Evolutionary conservation across 1,140 invertebrate genomes (phyloP).

Genomic region (Nebria ingens): DNA sequence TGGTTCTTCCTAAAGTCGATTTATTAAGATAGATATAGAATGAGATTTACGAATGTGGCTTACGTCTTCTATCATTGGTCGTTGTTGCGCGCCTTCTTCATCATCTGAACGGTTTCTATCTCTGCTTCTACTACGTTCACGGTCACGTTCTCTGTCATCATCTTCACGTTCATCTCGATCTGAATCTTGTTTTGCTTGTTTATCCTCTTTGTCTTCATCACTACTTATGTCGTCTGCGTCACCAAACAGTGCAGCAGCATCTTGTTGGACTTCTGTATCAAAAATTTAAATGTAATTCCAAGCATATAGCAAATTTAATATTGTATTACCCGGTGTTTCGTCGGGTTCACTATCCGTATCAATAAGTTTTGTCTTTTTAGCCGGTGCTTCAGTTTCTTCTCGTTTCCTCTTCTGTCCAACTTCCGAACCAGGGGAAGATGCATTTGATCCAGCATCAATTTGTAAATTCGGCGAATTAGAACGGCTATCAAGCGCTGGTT

Average conservation of each 20-base stretch:
- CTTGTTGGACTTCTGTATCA: slow-evolving; percentile 31
- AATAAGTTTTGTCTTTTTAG: slow-evolving; percentile 35
- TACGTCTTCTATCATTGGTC: slow-evolving; percentile 20
- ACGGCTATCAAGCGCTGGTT: slow-evolving; percentile 30
- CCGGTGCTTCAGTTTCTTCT: slow-evolving; percentile 33
- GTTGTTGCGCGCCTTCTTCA: slow-evolving; percentile 34
- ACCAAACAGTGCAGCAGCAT: slow-evolving; percentile 79
- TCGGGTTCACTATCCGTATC: slow-evolving; percentile 44
- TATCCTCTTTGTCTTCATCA: slow-evolving; percentile 61
- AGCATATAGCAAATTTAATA: not conserved
- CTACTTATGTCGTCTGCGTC: slow-evolving; percentile 83
- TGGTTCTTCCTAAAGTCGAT: slow-evolving; percentile 56
- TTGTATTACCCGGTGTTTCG: slow-evolving; percentile 14
- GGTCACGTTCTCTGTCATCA: slow-evolving; percentile 30
- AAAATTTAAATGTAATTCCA: slow-evolving; percentile 5
- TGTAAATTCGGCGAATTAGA: slow-evolving; percentile 47
- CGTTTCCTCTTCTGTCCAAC: slow-evolving; percentile 31
- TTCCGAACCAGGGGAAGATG: slow-evolving; percentile 20
- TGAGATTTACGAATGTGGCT: slow-evolving; percentile 12
- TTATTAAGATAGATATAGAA: too few relatives aligned
- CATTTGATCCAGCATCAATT: slow-evolving; percentile 40
- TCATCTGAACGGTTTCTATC: slow-evolving; percentile 37
- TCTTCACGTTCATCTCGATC: slow-evolving; percentile 28
- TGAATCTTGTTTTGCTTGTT: slow-evolving; percentile 31
- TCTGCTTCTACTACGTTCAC: slow-evolving; percentile 24